A percentile compares a stretch with the other conserved stretches of the same genome.
These are phyloP conservation scores for Ophion ellenae DNA, from an alignment of 2,888 invertebrate genomes.

Conservation along the genomic window DNA sequence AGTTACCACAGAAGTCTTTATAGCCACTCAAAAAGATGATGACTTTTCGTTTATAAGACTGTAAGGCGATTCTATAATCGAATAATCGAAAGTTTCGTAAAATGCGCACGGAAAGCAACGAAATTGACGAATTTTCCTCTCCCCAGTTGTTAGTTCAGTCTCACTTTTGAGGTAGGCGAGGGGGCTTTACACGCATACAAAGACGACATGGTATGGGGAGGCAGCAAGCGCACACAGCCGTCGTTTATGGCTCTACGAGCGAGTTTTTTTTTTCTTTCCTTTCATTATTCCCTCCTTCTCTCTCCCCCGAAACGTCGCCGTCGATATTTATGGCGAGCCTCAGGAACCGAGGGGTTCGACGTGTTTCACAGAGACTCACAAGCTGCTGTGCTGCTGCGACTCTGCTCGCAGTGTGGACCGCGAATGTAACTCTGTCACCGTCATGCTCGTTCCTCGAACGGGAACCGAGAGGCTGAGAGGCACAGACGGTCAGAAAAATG, in stretches of 20 bases:
- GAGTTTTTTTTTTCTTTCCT: conserved; percentile 70
- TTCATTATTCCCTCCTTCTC: conserved; percentile 65
- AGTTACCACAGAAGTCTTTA: no score
- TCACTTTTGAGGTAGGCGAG: conserved; percentile 40
- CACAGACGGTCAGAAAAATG: conserved; percentile 44
- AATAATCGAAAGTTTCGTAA: no score
- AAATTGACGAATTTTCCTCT: conserved; percentile 44
- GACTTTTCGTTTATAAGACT: no score
- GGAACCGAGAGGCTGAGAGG: conserved; percentile 60
- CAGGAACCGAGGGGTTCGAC: conserved; percentile 75
- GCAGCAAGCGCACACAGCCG: conserved; percentile 71
- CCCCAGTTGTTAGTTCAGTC: conserved; percentile 66
- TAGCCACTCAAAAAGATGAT: no score
- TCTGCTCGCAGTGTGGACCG: conserved; percentile 59
- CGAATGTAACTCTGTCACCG: conserved; percentile 79
- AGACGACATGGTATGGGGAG: conserved; percentile 47
- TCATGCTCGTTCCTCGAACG: conserved; percentile 72
- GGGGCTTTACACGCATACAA: conserved; percentile 59
- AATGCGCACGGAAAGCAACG: conserved; percentile 36
- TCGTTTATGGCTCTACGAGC: conserved; percentile 75
- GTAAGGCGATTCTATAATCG: no score
- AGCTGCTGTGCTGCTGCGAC: conserved; percentile 50
- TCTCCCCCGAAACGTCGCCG: conserved; percentile 77
- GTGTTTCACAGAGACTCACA: conserved; percentile 68
- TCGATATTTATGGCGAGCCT: conserved; percentile 82